Conservation (phyloP, 1,140 invertebrate species). For the Hyphantria cunea region DNA sequence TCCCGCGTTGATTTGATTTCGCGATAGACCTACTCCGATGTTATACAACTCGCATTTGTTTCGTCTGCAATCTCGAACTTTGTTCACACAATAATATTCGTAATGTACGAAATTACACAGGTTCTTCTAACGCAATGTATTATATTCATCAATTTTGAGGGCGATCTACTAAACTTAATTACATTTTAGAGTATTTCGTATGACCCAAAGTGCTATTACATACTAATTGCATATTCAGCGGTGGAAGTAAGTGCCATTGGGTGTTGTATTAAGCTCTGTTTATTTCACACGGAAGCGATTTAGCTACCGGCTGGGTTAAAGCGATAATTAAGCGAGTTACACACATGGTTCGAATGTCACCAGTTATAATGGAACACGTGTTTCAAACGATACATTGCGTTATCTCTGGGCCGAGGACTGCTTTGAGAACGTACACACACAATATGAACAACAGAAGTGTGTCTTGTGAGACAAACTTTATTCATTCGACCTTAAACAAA, state of each 20-base stretch:
- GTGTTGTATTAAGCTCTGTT: no score
- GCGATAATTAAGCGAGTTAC: constrained; percentile 29
- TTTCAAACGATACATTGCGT: constrained; percentile 24
- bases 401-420: constrained; percentile 7
- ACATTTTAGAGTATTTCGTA: no score
- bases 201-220: no score
- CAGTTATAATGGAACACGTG: constrained; percentile 20
- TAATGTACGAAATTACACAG: no score
- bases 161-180: no score
- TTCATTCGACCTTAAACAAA: background rate
- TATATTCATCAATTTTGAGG: no score
- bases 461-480: background rate
- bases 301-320: constrained; percentile 1
- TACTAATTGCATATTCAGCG: no score
- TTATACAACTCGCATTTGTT: constrained; percentile 4
- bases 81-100: constrained; percentile 2
- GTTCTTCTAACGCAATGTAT: no score
- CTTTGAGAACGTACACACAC: background rate
- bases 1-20: constrained; percentile 41
- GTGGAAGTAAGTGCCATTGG: no score
- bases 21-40: constrained; percentile 16
- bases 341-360: constrained; percentile 27
- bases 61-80: constrained; percentile 13
- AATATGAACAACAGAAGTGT: constrained; percentile 10
- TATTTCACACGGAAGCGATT: constrained; percentile 14